Base-by-base conservation (phyloP, 1,140 invertebrate genomes). In the Calycopis cecrops region DNA sequence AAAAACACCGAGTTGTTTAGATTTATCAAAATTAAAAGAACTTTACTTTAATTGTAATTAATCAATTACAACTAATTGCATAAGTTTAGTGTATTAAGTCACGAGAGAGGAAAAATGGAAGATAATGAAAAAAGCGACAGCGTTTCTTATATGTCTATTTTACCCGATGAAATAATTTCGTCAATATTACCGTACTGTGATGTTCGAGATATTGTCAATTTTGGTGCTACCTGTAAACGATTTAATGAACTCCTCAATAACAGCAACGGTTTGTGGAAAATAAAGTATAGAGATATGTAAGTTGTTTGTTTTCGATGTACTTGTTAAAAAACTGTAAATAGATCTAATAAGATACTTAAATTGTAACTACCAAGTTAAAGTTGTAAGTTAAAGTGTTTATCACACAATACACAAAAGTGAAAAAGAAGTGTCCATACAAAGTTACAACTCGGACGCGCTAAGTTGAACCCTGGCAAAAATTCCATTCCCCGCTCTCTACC, bases 91-190 rank as follows among this genome's bases (percentile, higher is more conserved):
- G 21, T 28, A 28, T 28, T 28, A 28, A 28, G 21, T 28, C 6
- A 28, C 21, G 21, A 28, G 2, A 28, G 6, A 3, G 6, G 21
- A 14, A 40, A 44, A 44, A 44, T 44, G 40, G 40, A 16, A 44
- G 40, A 16, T 44, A 18, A 9, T 16, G 40, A 44, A 17, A 16
- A 44, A 14, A 44, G n/a, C 35, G 37, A 16, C 12, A 33, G n/a
- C n/a, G n/a, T 57, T 9, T 52, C 38, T 17, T 44, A 48, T 55
- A 67, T 63, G 49, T 48, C 33, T 12, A 21, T 14, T 48, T 58
- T 73, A 54, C 71, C 71, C 9, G 53, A 63, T 57, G 73, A 77
- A 71, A 48, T 77, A 35, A 62, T 77, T 48, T 42, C 51, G 16
- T 49, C 71, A 12, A 68, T 77, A 59, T 57, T 77, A 52, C 4